phyloP scores from a whole-genome alignment of 2,797 vertebrate species.

The Somateria mollissima region DNA sequence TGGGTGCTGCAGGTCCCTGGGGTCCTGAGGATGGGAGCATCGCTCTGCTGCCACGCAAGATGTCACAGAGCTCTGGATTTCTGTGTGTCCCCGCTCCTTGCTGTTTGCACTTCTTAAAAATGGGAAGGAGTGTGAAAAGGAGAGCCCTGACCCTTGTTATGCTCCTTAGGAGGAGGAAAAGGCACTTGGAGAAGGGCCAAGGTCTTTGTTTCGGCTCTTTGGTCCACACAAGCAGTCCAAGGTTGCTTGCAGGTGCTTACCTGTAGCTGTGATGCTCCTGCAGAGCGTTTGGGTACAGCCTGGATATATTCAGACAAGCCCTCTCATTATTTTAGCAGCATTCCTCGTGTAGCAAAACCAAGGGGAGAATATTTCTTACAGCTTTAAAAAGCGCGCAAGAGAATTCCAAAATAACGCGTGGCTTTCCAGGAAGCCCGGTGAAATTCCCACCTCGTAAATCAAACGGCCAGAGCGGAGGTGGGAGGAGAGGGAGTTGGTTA shows the following conservation, averaged over 20 bases:
- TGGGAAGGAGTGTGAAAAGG: not conserved
- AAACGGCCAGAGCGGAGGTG: not conserved
- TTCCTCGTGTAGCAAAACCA: accelerated
- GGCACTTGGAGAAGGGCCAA: not conserved
- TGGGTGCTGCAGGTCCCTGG: not conserved
- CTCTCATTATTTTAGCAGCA: not conserved
- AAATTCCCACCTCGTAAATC: not conserved
- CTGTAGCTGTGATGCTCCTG: not conserved
- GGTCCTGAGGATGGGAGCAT: not conserved
- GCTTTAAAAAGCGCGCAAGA: not conserved
- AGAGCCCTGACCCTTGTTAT: not conserved
- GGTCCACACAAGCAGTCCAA: not conserved
- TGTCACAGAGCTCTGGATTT: not conserved
- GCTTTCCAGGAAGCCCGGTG: not conserved
- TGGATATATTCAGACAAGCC: not conserved
- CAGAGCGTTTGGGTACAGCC: not conserved
- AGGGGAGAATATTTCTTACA: not conserved
- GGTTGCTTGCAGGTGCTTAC: not conserved
- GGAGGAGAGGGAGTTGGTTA: not conserved
- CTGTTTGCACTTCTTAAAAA: not conserved
- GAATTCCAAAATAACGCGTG: not conserved
- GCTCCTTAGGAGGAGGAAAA: not conserved
- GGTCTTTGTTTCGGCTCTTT: not conserved
- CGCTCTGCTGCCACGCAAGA: not conserved
- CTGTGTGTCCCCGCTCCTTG: not conserved